A percentile compares a stretch with the other conserved stretches of the same genome.
These are phyloP conservation scores for Sebastes fasciatus DNA, from an alignment of 2,113 vertebrate genomes.

Conservation along the genomic window DNA sequence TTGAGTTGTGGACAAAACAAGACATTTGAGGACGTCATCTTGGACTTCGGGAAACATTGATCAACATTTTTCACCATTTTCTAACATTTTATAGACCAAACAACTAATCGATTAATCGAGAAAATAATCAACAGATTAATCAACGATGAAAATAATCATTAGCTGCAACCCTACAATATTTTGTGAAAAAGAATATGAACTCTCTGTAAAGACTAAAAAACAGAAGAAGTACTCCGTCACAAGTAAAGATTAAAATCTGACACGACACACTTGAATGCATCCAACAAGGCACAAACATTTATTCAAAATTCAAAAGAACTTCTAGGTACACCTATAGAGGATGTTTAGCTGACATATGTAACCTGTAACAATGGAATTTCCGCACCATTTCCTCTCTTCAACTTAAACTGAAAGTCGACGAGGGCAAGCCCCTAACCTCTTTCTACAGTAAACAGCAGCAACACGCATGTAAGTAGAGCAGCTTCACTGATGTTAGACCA, in stretches of 20 bases:
- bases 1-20: too few species aligned
- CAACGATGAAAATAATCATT: too few species aligned
- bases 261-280: background rate
- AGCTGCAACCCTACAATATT: too few species aligned
- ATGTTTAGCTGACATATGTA: conserved; percentile 14
- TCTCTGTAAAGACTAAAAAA: background rate
- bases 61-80: too few species aligned
- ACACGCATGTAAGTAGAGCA: conserved; percentile 51
- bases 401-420: conserved; percentile 56
- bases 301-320: background rate
- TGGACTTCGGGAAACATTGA: too few species aligned
- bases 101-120: too few species aligned
- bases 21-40: too few species aligned
- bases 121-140: too few species aligned
- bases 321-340: background rate
- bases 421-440: conserved; percentile 63
- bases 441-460: conserved; percentile 60
- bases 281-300: background rate
- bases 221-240: background rate
- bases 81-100: too few species aligned
- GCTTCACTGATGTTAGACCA: conserved; percentile 35
- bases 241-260: background rate
- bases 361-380: conserved; percentile 63
- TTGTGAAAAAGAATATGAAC: background rate
- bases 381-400: conserved; percentile 60